A percentile compares a stretch with the other conserved stretches of the same genome.
These are phyloP conservation scores for Latrodectus geometricus DNA, from an alignment of 1,140 invertebrate genomes.

Conservation along the genomic window DNA sequence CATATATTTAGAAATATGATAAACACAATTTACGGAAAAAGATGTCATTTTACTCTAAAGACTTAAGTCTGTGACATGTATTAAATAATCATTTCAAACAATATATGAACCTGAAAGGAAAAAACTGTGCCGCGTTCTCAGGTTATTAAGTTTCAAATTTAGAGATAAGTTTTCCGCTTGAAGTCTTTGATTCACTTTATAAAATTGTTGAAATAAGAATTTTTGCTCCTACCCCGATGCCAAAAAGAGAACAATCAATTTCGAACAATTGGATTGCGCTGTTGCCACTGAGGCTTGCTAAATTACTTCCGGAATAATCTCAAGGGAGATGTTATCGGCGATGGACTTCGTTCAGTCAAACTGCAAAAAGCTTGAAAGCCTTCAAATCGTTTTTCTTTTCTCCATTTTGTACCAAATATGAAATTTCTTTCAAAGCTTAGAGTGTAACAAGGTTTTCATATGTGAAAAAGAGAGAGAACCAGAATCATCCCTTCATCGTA, in stretches of 20 bases:
- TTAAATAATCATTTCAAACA: too few relatives aligned
- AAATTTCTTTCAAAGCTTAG: constrained; percentile 13
- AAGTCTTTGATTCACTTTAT: neutral
- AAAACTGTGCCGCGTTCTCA: too few relatives aligned
- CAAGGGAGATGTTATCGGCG: constrained; percentile 42
- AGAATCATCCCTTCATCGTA: too few relatives aligned
- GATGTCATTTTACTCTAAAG: too few relatives aligned
- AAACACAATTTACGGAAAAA: too few relatives aligned
- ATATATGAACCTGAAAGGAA: too few relatives aligned
- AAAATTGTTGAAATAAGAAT: neutral
- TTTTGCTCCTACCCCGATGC: neutral
- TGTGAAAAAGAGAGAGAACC: neutral
- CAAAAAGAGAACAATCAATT: constrained; percentile 32
- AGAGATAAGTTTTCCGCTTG: neutral
- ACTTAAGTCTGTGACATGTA: too few relatives aligned
- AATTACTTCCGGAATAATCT: constrained; percentile 51
- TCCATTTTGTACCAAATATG: neutral
- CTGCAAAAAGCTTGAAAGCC: constrained; percentile 5
- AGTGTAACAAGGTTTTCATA: neutral
- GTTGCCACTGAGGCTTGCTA: constrained; percentile 46
- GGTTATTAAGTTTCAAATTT: too few relatives aligned
- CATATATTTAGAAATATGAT: too few relatives aligned
- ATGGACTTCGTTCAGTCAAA: constrained; percentile 17
- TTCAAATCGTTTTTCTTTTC: constrained; percentile 29
- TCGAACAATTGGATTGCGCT: constrained; percentile 45